A percentile compares a stretch with the other conserved stretches of the same genome.
phyloP scores from a whole-genome alignment of 2,797 vertebrate species.

The Pampus argenteus region DNA sequence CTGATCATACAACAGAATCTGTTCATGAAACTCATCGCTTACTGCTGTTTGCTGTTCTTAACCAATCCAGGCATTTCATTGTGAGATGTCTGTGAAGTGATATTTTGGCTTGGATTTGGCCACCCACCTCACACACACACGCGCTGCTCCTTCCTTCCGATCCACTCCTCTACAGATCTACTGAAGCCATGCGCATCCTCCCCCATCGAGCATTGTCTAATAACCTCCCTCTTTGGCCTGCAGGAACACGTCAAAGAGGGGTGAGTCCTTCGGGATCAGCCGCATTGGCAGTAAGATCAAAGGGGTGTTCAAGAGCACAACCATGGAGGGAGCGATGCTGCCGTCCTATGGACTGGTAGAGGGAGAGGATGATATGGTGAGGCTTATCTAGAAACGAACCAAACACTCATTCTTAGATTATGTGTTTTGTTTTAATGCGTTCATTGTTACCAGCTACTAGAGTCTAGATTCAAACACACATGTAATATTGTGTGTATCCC shows the following conservation, averaged over 20 bases:
- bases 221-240: slow-evolving; percentile 49
- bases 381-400: slow-evolving; percentile 50
- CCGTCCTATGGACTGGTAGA: slow-evolving; percentile 90
- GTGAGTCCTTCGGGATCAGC: slow-evolving; percentile 95
- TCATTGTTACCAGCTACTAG: neutral
- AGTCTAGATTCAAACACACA: neutral
- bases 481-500: neutral
- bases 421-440: neutral
- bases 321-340: slow-evolving; percentile 96
- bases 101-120: slow-evolving; percentile 50
- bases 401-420: slow-evolving; percentile 1
- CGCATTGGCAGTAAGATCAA: slow-evolving; percentile 97
- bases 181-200: slow-evolving; percentile 35
- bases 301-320: slow-evolving; percentile 96
- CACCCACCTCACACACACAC: neutral
- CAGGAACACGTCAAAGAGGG: slow-evolving; percentile 93
- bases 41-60: slow-evolving; percentile 51
- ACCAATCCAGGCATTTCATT: slow-evolving; percentile 53
- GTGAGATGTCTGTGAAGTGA: slow-evolving; percentile 58
- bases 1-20: slow-evolving; percentile 20
- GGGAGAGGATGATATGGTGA: slow-evolving; percentile 94
- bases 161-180: slow-evolving; percentile 27
- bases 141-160: slow-evolving; percentile 24
- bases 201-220: slow-evolving; percentile 20
- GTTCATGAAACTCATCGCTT: slow-evolving; percentile 51